Percentiles rank a stretch among this genome's conserved stretches.
These are phyloP conservation scores for Drosophila quasianomalipes DNA, from an alignment of 2,888 invertebrate genomes.

Conservation along the genomic window DNA sequence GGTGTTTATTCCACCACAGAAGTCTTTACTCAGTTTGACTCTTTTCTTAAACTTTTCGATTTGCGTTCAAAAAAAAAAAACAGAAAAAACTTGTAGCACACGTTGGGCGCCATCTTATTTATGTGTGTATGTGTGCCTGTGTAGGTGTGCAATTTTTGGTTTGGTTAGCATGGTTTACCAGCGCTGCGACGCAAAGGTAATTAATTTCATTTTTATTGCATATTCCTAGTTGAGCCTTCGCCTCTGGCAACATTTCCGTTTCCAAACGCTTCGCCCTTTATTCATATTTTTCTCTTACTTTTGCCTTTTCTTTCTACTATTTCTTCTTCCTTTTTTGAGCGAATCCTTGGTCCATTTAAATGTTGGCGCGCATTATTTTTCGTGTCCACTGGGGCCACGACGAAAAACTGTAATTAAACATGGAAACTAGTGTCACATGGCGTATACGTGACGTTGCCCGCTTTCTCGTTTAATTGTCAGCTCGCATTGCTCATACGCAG, in stretches of 20 bases:
- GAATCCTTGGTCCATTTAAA: conserved; percentile 34
- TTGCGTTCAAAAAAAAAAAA: conserved; percentile 6
- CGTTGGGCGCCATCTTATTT: conserved; percentile 8
- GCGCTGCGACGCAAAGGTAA: conserved; percentile 52
- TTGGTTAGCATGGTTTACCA: conserved; percentile 19
- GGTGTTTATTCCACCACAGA: conserved; percentile 24
- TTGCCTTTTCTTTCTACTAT: conserved; percentile 6
- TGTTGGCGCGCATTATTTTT: conserved; percentile 61
- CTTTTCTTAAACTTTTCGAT: conserved; percentile 50
- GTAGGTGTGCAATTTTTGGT: conserved; percentile 10
- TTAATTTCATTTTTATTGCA: conserved; percentile 78
- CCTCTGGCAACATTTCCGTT: conserved; percentile 31
- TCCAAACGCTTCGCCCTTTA: conserved; percentile 35
- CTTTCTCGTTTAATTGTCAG: conserved; percentile 61
- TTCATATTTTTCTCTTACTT: conserved; percentile 38
- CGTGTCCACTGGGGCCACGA: conserved; percentile 53
- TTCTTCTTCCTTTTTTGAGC: neutral
- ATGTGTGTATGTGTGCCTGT: neutral
- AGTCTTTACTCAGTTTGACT: conserved; percentile 14
- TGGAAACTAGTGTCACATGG: conserved; percentile 76
- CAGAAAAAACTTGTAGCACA: conserved; percentile 41
- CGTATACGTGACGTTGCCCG: conserved; percentile 73
- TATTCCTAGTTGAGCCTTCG: conserved; percentile 45
- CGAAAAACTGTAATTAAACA: conserved; percentile 75
- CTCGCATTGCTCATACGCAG: conserved; percentile 55